These are phyloP conservation scores for Cistogaster globosa DNA, from an alignment of 2,888 invertebrate genomes.

Conservation along the genomic window DNA sequence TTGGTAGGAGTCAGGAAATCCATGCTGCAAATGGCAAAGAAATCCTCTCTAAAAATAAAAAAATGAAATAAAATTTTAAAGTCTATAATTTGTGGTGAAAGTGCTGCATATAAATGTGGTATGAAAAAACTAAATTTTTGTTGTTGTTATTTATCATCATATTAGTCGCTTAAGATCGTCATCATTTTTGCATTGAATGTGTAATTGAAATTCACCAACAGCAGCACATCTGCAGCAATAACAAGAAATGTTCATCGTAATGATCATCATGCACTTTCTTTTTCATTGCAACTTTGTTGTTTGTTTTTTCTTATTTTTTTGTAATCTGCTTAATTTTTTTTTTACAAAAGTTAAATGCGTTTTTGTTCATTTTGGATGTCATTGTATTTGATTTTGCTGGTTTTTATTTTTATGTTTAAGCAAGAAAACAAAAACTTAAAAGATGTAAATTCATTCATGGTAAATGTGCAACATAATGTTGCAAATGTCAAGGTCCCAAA, in stretches of 20 bases:
- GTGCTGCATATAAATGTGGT: constrained; percentile 37
- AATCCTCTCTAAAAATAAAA: constrained; percentile 20
- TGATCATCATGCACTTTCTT: constrained; percentile 65
- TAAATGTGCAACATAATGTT: constrained; percentile 60
- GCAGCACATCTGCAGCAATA: constrained; percentile 48
- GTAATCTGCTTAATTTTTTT: background rate
- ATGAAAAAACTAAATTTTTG: constrained; percentile 23
- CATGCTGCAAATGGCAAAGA: background rate
- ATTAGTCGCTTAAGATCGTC: constrained; percentile 23
- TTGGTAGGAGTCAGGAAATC: constrained; percentile 33
- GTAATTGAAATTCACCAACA: constrained; percentile 44
- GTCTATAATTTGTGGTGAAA: constrained; percentile 39
- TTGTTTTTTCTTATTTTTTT: constrained; percentile 2
- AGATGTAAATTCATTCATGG: constrained; percentile 29
- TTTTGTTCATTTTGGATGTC: constrained; percentile 36
- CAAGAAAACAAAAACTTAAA: background rate
- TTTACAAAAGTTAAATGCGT: constrained; percentile 35
- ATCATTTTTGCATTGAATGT: constrained; percentile 40
- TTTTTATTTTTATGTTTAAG: background rate
- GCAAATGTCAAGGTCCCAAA: constrained; percentile 71
- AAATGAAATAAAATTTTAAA: background rate
- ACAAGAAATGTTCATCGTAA: constrained; percentile 21
- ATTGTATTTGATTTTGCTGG: constrained; percentile 10
- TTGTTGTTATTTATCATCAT: constrained; percentile 9
- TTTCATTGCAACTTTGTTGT: constrained; percentile 52